Conservation (phyloP, 2,888 invertebrate genomes). For the Brachyptera risi region DNA sequence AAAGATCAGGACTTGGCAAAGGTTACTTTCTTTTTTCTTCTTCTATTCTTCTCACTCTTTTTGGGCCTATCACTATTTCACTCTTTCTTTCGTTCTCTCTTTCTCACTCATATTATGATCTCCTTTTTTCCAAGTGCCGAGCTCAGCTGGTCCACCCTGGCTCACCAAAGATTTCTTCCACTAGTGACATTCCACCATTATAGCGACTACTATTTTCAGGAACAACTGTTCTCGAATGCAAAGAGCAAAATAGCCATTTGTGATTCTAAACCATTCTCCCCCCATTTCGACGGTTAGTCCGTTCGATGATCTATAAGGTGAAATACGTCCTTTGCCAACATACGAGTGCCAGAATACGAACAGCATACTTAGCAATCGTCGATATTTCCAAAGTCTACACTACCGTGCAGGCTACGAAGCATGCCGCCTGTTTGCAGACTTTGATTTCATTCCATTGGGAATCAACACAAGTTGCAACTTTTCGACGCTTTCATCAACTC, state of each 20-base stretch:
- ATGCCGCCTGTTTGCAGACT: too few species aligned
- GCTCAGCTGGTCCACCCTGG: too few species aligned
- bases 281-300: too few species aligned
- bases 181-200: conserved; percentile 8
- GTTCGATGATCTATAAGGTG: background rate
- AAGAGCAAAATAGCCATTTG: conserved; percentile 5
- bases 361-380: background rate
- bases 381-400: background rate
- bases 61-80: too few species aligned
- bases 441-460: too few species aligned
- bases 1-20: conserved; percentile 1
- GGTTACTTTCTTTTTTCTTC: conserved; percentile 5
- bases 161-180: background rate
- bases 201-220: conserved; percentile 11
- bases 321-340: background rate
- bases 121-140: too few species aligned
- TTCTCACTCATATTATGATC: background rate
- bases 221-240: conserved; percentile 13
- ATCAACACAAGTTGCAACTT: too few species aligned
- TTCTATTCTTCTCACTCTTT: too few species aligned
- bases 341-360: background rate
- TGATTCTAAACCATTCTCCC: conserved; percentile 1
- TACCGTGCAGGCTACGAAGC: too few species aligned
- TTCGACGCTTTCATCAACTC: too few species aligned
- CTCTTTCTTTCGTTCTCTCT: too few species aligned